A percentile compares a stretch with the other conserved stretches of the same genome.
phyloP scores from a whole-genome alignment of 1,140 invertebrate genomes.

The Drosophila virilis region DNA sequence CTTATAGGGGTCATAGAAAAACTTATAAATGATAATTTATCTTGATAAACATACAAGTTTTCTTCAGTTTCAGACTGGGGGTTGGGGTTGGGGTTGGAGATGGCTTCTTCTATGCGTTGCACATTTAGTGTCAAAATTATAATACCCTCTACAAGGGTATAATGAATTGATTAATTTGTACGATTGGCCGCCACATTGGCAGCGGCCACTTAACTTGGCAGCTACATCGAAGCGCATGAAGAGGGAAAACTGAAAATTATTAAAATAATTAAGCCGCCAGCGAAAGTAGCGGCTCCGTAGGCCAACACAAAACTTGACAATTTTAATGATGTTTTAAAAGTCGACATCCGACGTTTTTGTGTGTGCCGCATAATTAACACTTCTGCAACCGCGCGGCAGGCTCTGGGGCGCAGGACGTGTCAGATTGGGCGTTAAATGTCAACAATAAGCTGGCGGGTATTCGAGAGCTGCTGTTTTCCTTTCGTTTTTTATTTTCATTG shows the following conservation, averaged over 20 bases:
- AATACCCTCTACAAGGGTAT: no score
- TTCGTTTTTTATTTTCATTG: constrained; percentile 1
- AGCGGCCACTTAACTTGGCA: constrained; percentile 41
- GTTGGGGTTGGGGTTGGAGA: no score
- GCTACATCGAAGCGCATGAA: constrained; percentile 31
- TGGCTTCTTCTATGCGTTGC: no score
- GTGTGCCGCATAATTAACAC: constrained; percentile 73
- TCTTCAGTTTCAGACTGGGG: no score
- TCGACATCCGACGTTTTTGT: constrained; percentile 48
- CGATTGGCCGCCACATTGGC: constrained; percentile 30
- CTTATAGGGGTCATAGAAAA: no score
- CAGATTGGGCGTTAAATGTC: constrained; percentile 39
- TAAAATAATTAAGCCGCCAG: constrained; percentile 69
- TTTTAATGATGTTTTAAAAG: constrained; percentile 61
- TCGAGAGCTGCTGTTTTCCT: constrained; percentile 36
- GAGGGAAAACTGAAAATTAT: constrained; percentile 52
- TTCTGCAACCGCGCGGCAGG: constrained; percentile 30
- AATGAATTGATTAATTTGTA: constrained; percentile 73
- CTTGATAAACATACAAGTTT: no score
- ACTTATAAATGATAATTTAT: no score
- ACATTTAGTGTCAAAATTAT: no score
- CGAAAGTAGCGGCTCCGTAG: constrained; percentile 52
- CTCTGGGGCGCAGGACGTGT: constrained; percentile 6
- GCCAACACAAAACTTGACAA: constrained; percentile 64
- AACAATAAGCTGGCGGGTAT: constrained; percentile 56